These are phyloP conservation scores for Bufo bufo DNA, from an alignment of 2,113 vertebrate genomes.

Conservation along the genomic window DNA sequence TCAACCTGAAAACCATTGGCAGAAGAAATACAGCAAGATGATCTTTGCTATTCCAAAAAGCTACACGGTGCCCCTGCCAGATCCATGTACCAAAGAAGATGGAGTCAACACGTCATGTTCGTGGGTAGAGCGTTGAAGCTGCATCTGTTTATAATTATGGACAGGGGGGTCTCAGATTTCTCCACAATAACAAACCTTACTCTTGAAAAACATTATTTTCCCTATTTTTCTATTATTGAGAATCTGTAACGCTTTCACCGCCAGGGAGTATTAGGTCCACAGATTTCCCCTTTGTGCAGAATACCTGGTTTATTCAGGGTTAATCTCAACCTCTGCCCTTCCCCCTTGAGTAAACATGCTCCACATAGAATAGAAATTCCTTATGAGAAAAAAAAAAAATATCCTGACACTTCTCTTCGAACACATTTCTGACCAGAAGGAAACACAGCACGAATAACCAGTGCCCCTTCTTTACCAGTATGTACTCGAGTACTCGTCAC, in stretches of 20 bases:
- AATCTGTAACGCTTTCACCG: constrained; percentile 48
- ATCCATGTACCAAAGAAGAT: constrained; percentile 49
- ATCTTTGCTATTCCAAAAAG: constrained; percentile 19
- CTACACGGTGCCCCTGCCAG: constrained; percentile 29
- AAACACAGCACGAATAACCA: neutral
- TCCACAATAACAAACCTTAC: constrained; percentile 51
- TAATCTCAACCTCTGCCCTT: neutral
- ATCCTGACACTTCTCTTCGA: neutral
- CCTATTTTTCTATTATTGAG: constrained; percentile 10
- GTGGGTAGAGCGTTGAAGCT: constrained; percentile 14
- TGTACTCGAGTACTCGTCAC: neutral
- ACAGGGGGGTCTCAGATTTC: constrained; percentile 42
- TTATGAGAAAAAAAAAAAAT: neutral
- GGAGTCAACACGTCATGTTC: constrained; percentile 3
- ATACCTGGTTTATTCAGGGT: neutral
- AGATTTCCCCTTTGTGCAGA: neutral
- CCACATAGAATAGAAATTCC: constrained; percentile 19
- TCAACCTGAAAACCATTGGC: constrained; percentile 37
- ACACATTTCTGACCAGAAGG: neutral
- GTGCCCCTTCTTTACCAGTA: constrained; percentile 1
- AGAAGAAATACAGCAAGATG: constrained; percentile 28
- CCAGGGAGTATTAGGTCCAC: neutral
- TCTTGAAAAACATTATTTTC: constrained; percentile 51
- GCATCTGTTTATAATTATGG: constrained; percentile 51
- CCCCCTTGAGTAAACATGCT: constrained; percentile 21